A percentile compares a stretch with the other conserved stretches of the same genome.
phyloP scores from a whole-genome alignment of 2,113 vertebrate genomes.

The Tichodroma muraria region DNA sequence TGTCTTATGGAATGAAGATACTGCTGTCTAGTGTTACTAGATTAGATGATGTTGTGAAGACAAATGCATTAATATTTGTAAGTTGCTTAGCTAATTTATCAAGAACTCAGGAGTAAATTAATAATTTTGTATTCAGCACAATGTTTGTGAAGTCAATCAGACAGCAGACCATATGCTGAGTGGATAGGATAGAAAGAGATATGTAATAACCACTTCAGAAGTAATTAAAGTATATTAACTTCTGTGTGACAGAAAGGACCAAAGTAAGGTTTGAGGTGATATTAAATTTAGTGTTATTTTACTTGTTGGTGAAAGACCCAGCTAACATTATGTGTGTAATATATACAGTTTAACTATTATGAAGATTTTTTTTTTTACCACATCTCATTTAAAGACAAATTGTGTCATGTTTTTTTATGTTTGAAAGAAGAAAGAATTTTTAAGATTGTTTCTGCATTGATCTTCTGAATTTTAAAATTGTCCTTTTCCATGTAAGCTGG shows the following conservation, averaged over 20 bases:
- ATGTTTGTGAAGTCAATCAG: not conserved
- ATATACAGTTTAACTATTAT: not conserved
- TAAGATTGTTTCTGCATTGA: not conserved
- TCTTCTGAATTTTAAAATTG: not conserved
- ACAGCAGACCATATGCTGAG: not conserved
- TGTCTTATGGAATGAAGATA: not conserved
- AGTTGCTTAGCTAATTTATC: not conserved
- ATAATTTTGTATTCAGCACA: slow-evolving; percentile 10
- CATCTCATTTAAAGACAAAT: not conserved
- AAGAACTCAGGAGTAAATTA: not conserved
- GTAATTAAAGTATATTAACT: not conserved
- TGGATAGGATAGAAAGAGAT: not conserved
- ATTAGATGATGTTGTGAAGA: not conserved
- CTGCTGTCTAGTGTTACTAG: not conserved
- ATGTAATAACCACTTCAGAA: not conserved
- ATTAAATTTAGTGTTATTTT: not conserved
- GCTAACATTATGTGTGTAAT: not conserved
- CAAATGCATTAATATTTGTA: slow-evolving; percentile 20
- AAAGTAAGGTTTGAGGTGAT: not conserved
- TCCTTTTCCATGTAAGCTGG: not conserved
- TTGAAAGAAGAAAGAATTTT: not conserved
- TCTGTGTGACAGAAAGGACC: not conserved
- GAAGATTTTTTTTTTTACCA: not conserved
- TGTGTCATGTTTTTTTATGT: not conserved
- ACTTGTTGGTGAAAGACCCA: not conserved